Evolutionary conservation across 2,888 invertebrate species (phyloP).

Genomic region (Melanchra persicariae): DNA sequence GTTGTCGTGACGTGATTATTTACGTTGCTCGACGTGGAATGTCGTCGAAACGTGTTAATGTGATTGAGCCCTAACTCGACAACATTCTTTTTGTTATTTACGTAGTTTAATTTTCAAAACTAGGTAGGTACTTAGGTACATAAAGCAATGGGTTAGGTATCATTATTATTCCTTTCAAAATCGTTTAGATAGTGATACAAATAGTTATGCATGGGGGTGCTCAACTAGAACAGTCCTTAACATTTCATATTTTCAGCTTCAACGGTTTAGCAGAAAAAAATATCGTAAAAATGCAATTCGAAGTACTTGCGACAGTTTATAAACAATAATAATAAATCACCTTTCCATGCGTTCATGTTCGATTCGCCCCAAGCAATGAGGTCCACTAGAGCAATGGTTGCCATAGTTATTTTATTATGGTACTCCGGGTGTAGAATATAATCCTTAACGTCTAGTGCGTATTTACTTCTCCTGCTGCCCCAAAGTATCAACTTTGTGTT

Average conservation of each 20-base stretch:
- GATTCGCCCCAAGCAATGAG: slow-evolving; percentile 65
- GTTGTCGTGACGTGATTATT: too few relatives aligned
- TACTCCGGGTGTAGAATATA: slow-evolving; percentile 80
- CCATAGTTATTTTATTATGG: slow-evolving; percentile 68
- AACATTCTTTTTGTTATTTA: not conserved
- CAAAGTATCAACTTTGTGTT: slow-evolving; percentile 80
- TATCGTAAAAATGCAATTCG: not conserved
- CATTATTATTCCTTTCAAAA: too few relatives aligned
- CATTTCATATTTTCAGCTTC: not conserved
- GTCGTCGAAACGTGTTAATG: too few relatives aligned
- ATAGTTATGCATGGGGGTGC: not conserved
- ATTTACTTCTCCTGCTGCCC: slow-evolving; percentile 67
- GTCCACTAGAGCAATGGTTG: slow-evolving; percentile 77
- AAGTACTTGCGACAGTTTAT: not conserved
- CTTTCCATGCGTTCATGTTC: slow-evolving; percentile 58
- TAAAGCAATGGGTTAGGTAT: too few relatives aligned
- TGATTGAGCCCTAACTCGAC: too few relatives aligned
- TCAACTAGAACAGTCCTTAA: not conserved
- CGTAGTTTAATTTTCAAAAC: not conserved
- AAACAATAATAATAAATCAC: slow-evolving; percentile 38
- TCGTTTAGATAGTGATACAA: not conserved
- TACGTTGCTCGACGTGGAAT: too few relatives aligned
- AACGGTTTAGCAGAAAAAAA: not conserved
- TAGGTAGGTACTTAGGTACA: too few relatives aligned
- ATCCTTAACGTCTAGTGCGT: slow-evolving; percentile 72